Conservation (phyloP, 2,797 vertebrate genomes). For the Phataginus tricuspis region DNA sequence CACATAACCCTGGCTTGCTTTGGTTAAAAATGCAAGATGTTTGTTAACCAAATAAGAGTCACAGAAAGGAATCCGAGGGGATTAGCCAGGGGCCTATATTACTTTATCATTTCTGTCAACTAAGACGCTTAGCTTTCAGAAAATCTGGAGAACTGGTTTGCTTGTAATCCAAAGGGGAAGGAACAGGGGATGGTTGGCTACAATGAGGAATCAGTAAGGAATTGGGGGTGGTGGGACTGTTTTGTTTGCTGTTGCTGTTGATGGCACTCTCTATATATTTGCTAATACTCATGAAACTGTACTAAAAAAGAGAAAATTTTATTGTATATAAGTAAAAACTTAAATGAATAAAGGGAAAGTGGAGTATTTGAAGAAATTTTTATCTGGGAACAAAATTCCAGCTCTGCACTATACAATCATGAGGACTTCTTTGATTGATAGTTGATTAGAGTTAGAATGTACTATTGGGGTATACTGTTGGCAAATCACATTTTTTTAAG, state of each 20-base stretch:
- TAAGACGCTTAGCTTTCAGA: neutral
- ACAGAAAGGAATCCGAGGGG: neutral
- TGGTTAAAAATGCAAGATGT: conserved; percentile 52
- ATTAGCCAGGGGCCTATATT: neutral
- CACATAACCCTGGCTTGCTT: neutral
- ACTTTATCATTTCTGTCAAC: conserved; percentile 27
- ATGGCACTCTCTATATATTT: neutral
- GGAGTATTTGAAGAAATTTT: neutral
- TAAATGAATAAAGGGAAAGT: neutral
- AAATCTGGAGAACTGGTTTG: neutral
- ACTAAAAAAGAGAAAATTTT: neutral
- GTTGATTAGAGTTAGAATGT: neutral
- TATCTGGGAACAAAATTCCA: neutral
- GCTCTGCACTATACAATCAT: neutral
- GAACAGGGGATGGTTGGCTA: neutral
- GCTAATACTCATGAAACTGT: neutral
- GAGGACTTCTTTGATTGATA: neutral
- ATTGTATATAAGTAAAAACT: neutral
- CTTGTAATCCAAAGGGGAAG: neutral
- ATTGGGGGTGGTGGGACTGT: neutral
- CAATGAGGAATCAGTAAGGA: neutral
- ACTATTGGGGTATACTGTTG: neutral
- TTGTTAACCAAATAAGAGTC: conserved; percentile 17
- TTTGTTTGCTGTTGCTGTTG: neutral
- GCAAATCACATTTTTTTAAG: neutral